Evolutionary conservation across 2,888 invertebrate genomes (phyloP), one percentile per base, ranked within the genome.

Genomic region (Corbicula japonica): DNA sequence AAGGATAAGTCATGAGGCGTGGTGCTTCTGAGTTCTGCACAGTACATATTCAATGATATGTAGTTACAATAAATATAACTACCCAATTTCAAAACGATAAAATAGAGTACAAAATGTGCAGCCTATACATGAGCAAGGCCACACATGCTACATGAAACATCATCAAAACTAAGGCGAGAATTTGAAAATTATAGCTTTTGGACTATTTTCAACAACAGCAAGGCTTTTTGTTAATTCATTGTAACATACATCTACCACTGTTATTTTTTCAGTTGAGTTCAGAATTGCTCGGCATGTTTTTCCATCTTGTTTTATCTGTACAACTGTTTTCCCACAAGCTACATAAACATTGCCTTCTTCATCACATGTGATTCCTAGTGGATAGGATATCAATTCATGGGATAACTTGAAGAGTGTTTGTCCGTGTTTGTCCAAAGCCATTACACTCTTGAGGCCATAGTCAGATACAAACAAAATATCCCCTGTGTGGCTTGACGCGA

Each of bases 281-380:
- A 50, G 23, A 4, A 50, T 23, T 23, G 28, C 23, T 50, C 50
- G 8, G 15, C 18, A 50, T 23, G 8, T 50, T 23, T 50, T 10
- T 12, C 50, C 50, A 50, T 50, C 26, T 50, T 50, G 23, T 23
- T 50, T 28, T 26, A 50, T 50, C 28, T 50, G 50, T 26, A 50
- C 8, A 15, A 50, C 50, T 18, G 23, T 50, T 8, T 50, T 50
- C 4, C 23, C 23, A 50, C 50, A 50, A n/a, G 50, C 50, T 4
- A 50, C 50, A 50, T 50, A 50, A 8, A 50, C 50, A 50, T 50
- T 50, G 50, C 28, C 28, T 12, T 50, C 50, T 23, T 50, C 50
- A 50, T 50, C 50, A 50, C 50, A 50, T 50, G 50, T 23, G 5
- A 50, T 8, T 21, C 50, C 23, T 3, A 12, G 8, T 23, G 50